phyloP scores from a whole-genome alignment of 2,888 invertebrate genomes.

The Phoenoteleia sp. region DNA sequence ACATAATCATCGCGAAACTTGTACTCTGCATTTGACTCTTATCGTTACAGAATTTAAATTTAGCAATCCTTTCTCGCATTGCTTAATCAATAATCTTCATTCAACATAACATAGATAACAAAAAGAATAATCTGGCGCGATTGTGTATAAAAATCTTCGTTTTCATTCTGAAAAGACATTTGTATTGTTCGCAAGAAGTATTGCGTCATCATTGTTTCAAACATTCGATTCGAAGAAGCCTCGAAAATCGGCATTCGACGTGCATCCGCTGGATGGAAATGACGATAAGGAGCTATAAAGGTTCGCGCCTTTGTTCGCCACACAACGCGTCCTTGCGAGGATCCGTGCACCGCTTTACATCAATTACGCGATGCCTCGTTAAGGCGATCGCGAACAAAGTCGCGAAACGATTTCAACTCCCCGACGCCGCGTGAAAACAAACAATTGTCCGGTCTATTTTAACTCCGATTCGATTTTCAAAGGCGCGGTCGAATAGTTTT shows the following conservation, averaged over 20 bases:
- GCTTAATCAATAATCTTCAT: neutral
- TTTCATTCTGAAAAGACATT: slow-evolving; percentile 5
- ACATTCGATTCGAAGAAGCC: neutral
- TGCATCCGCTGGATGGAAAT: slow-evolving; percentile 39
- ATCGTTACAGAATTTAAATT: no score
- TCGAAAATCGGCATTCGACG: slow-evolving; percentile 27
- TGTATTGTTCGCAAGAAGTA: neutral
- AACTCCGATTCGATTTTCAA: neutral
- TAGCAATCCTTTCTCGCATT: neutral
- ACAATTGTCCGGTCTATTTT: slow-evolving; percentile 13
- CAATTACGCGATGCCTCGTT: slow-evolving; percentile 10
- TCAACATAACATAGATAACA: neutral
- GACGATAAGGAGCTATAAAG: slow-evolving; percentile 35
- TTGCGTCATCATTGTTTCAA: slow-evolving; percentile 5
- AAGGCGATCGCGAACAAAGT: slow-evolving; percentile 18
- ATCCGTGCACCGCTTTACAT: neutral
- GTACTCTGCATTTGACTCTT: no score
- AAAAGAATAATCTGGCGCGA: neutral
- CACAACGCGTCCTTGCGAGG: slow-evolving; percentile 53
- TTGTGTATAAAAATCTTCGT: no score
- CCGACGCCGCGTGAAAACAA: neutral
- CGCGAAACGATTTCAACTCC: no score
- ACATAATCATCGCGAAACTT: no score
- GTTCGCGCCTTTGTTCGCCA: slow-evolving; percentile 36
- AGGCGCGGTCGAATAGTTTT: slow-evolving; percentile 51